Evolutionary conservation across 1,140 invertebrate species (phyloP).

Genomic region (Pseudachorutes palmiensis): DNA sequence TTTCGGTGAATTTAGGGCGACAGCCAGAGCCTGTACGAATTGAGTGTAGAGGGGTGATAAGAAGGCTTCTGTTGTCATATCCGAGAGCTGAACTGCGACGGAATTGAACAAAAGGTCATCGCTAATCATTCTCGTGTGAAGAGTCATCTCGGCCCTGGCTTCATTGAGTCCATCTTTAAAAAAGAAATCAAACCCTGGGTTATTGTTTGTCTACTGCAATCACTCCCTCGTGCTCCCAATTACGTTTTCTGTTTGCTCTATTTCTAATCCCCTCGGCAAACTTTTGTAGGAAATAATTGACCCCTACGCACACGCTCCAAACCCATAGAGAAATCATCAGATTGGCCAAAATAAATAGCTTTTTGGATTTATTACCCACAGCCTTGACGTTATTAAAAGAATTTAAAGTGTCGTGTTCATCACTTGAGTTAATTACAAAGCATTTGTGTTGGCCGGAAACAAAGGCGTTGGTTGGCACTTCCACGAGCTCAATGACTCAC

Average conservation of each 20-base stretch:
- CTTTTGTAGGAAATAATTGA: neutral
- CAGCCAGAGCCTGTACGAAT: constrained; percentile 83
- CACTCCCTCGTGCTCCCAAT: constrained; percentile 4
- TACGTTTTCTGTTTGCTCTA: neutral
- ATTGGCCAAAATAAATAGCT: neutral
- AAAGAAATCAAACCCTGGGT: constrained; percentile 31
- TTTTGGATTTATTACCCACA: no score
- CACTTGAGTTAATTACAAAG: neutral
- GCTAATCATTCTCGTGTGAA: constrained; percentile 80
- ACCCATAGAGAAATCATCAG: neutral
- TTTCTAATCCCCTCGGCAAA: neutral
- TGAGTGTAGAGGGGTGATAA: constrained; percentile 80
- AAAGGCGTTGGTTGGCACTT: neutral
- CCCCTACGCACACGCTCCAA: neutral
- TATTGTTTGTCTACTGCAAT: neutral
- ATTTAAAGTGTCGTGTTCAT: no score
- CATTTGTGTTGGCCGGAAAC: neutral
- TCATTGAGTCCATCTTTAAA: constrained; percentile 86
- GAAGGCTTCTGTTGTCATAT: constrained; percentile 88
- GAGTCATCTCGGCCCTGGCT: constrained; percentile 77
- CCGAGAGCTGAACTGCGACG: constrained; percentile 83
- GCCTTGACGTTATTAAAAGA: no score
- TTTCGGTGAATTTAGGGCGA: constrained; percentile 81
- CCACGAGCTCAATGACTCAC: neutral
- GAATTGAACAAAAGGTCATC: constrained; percentile 92